Base-by-base conservation (phyloP, 2,113 vertebrate genomes). In the Myiozetetes cayanensis region DNA sequence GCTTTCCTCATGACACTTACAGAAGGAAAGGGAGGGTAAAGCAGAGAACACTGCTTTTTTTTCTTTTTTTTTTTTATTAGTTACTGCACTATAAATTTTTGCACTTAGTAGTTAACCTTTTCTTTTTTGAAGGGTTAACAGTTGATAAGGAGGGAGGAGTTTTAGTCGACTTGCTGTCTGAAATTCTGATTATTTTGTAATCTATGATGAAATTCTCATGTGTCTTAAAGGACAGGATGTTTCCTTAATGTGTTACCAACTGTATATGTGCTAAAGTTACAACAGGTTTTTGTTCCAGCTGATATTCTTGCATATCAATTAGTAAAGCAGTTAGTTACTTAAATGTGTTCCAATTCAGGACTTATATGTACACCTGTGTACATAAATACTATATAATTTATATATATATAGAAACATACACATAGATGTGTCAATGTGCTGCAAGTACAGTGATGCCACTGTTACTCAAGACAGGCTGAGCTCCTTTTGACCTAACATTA, bases 111-210 rank as follows among this genome's bases (percentile, higher is more conserved):
- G 11, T 47, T 74, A 33, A 8, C 23, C 5, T 72, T 79, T 80
- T 3, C 1, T n/a, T 56, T 71, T 70, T 41, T 4, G n/a, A 8
- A 2, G 9, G 18, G 2, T 17, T 35, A 47, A 41, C 2, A 0
- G 11, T 5, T 63, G 24, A 65, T 31, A 33, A 14, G 4, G 22
- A 70, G 12, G 16, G 10, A 47, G 8, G 10, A 71, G 37, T 49
- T 78, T 58, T 31, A 66, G n/a, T 71, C 22, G 3, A 81, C 5
- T 53, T 90, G 4, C 7, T 81, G 8, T 20, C 16, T 92, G 41
- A 73, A 80, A 83, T 90, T 68, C 41, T 35, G 56, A 55, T 24
- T 8, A 8, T 39, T 81, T 75, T 55, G 27, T 80, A 41, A 70
- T 84, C 55, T 58, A 0, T 66, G 46, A 56, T 81, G 37, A 85